A percentile compares a stretch with the other conserved stretches of the same genome.
These are phyloP conservation scores for Salvelinus sp. DNA, from an alignment of 2,113 vertebrate genomes.

Conservation along the genomic window DNA sequence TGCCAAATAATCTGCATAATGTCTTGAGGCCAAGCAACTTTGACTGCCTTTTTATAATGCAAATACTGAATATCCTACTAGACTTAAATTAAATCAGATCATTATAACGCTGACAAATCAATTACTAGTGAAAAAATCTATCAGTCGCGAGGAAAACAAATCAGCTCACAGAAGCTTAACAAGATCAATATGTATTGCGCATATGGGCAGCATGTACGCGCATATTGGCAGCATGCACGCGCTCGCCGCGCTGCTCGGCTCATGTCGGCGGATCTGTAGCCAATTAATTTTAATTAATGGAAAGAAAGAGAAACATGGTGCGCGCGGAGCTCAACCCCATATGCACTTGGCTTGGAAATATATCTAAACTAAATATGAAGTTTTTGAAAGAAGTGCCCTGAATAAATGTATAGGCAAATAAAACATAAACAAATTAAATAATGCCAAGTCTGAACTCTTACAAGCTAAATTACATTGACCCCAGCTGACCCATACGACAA, in stretches of 20 bases:
- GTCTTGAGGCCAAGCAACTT: background rate
- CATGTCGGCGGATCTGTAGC: conserved; percentile 57
- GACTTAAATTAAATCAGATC: background rate
- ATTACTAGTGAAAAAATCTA: conserved; percentile 38
- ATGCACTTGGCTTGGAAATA: conserved; percentile 56
- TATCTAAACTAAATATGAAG: conserved; percentile 62
- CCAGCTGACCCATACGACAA: no score
- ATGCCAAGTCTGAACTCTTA: background rate
- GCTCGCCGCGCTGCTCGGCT: conserved; percentile 3
- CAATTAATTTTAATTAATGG: conserved; percentile 78
- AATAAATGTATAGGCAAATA: background rate
- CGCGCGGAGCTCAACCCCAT: conserved; percentile 64
- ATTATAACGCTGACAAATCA: conserved; percentile 38
- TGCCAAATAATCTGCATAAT: background rate
- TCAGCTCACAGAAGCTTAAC: conserved; percentile 46
- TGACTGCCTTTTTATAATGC: conserved; percentile 19
- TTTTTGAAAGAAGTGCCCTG: background rate
- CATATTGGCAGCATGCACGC: conserved; percentile 58
- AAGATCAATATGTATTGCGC: conserved; percentile 65
- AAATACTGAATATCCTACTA: conserved; percentile 8
- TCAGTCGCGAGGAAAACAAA: conserved; percentile 13
- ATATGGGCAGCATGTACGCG: conserved; percentile 59
- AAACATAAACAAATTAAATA: background rate
- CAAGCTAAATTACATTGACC: no score
- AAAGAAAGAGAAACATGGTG: conserved; percentile 68